Evolutionary conservation across 2,113 vertebrate species (phyloP).

Genomic region (Paradoxurus hermaphroditus): DNA sequence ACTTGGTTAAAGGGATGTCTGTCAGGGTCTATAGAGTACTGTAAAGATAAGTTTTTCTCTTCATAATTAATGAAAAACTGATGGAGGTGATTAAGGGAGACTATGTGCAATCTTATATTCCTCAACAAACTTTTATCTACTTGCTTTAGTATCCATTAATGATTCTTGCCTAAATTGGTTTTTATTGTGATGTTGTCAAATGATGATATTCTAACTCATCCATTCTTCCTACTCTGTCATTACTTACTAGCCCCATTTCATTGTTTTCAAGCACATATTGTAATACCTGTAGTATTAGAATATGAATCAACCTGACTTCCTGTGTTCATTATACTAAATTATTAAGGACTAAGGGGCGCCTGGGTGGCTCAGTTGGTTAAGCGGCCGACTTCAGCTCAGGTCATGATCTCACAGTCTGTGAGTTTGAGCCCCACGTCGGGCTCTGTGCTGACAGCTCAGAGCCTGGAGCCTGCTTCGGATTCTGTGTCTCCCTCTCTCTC

Average conservation of each 20-base stretch:
- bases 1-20: background rate
- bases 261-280: background rate
- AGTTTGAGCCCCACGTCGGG: no score
- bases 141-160: background rate
- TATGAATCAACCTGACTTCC: background rate
- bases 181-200: background rate
- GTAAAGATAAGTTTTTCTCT: background rate
- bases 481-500: no score
- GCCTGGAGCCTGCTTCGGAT: no score
- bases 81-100: background rate
- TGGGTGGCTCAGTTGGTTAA: no score
- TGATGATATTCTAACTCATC: background rate
- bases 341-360: background rate
- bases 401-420: no score
- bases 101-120: background rate
- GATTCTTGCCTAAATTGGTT: background rate
- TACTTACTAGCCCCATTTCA: background rate
- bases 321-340: background rate
- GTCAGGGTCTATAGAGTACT: background rate
- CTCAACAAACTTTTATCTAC: background rate
- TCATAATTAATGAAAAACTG: background rate
- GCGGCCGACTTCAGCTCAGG: no score
- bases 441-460: no score
- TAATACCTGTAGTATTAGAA: background rate
- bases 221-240: background rate